phyloP scores from a whole-genome alignment of 2,888 invertebrate species.

The Drosophila atripex region DNA sequence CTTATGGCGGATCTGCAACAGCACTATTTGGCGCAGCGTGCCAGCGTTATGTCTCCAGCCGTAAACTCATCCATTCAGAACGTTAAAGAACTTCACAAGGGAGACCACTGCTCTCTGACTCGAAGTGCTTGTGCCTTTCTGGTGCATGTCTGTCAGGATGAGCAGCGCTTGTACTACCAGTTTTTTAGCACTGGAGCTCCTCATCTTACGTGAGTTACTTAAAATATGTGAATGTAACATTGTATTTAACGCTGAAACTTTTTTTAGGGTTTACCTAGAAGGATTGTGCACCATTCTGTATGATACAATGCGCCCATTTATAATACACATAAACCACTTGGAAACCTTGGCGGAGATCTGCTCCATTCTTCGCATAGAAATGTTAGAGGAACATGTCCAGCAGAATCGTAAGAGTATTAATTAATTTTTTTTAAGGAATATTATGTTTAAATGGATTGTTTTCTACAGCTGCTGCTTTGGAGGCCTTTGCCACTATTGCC shows the following conservation, averaged over 20 bases:
- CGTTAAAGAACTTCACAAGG: slow-evolving; percentile 87
- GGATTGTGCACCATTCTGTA: slow-evolving; percentile 94
- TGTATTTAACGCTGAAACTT: background rate
- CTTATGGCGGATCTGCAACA: slow-evolving; percentile 92
- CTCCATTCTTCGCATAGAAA: slow-evolving; percentile 94
- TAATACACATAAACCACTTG: slow-evolving; percentile 98
- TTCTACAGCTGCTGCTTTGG: slow-evolving; percentile 86
- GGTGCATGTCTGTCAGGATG: slow-evolving; percentile 97
- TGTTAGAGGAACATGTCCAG: slow-evolving; percentile 95
- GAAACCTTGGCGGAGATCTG: slow-evolving; percentile 99
- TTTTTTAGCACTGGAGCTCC: slow-evolving; percentile 91
- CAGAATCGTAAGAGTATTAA: slow-evolving; percentile 88
- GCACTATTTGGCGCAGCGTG: slow-evolving; percentile 91
- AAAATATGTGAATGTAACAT: background rate
- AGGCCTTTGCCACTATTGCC: slow-evolving; percentile 91
- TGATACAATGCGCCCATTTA: slow-evolving; percentile 95
- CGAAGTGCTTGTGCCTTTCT: slow-evolving; percentile 95
- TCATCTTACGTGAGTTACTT: slow-evolving; percentile 86
- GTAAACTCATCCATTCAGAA: slow-evolving; percentile 88
- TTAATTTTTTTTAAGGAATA: background rate
- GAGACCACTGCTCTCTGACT: slow-evolving; percentile 92
- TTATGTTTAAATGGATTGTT: slow-evolving; percentile 3
- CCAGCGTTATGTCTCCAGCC: slow-evolving; percentile 88
- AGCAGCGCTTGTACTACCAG: slow-evolving; percentile 94
- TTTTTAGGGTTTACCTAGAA: slow-evolving; percentile 89